Evolutionary conservation across 2,113 vertebrate species (phyloP), one percentile per base, ranked within the genome.

Genomic region (Clarias batrachus): DNA sequence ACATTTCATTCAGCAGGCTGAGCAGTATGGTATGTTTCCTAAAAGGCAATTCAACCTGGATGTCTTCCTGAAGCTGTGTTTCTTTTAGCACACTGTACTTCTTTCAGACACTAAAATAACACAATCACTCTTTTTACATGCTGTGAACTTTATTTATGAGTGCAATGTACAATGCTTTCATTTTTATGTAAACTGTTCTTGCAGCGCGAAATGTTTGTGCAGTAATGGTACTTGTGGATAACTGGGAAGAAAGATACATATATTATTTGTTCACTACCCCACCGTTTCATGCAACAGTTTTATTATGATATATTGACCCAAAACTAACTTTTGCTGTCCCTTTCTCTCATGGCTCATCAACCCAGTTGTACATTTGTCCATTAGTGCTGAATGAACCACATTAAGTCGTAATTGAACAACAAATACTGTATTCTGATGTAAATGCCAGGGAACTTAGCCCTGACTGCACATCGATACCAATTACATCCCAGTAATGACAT

Each of bases 261-360:
- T 59, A 9, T 3, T 79, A 17, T 59, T 79, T 79, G 77, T 33
- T 79, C 77, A 59, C 77, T 78, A 52, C 52, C 74, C 73, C 74
- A 78, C 52, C 56, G 52, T 56, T 56, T 27, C 8, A 27, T 56
- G 54, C 54, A 8, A 30, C 3, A 14, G 54, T 79, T 79, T 57
- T 33, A 79, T 10, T 63, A 23, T 21, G 77, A 3, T 33, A 7
- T 79, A 30, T n/a, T 63, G 33, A 16, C 48, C 60, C 2, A n/a
- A 13, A 48, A 56, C 14, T 56, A 3, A 0, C 16, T 63, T 57
- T 88, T 76, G 70, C 21, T 59, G 68, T 78, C 86, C 83, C 5
- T 52, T 41, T 76, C 21, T 41, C 25, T 5, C 71, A 52, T 25
- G 71, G n/a, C 41, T 77, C 25, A 25, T 3, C 7, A 48, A 52